Evolutionary conservation across 2,888 invertebrate species (phyloP).

Genomic region (Heliconius ismenius): DNA sequence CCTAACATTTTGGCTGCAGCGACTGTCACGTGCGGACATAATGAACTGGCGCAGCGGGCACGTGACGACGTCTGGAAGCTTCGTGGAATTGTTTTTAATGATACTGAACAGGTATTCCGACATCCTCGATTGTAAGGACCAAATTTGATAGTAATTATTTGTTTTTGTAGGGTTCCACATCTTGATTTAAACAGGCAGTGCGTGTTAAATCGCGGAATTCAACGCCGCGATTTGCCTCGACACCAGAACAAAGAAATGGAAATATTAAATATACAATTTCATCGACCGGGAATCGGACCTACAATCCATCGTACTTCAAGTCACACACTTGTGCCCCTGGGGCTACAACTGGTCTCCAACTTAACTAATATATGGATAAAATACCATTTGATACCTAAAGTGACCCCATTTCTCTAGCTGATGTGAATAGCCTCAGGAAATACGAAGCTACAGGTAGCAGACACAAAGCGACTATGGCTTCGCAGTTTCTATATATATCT

Average conservation of each 20-base stretch:
- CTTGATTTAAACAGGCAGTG: no score
- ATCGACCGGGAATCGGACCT: no score
- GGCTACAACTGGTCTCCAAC: no score
- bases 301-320: no score
- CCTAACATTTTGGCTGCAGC: conserved; percentile 12
- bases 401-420: conserved; percentile 37
- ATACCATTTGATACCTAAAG: conserved; percentile 42
- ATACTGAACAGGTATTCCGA: conserved; percentile 23
- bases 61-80: conserved; percentile 38
- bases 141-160: background rate
- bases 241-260: no score
- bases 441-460: conserved; percentile 41
- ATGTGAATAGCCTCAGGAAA: conserved; percentile 42
- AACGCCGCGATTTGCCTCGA: no score
- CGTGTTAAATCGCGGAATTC: no score
- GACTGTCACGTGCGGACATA: conserved; percentile 36
- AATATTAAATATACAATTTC: no score
- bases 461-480: conserved; percentile 34
- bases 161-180: background rate
- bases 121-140: conserved; percentile 16
- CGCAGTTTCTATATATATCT: background rate
- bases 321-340: no score
- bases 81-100: conserved; percentile 36
- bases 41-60: conserved; percentile 41
- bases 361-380: conserved; percentile 42